Percentiles rank a stretch among this genome's conserved stretches.
These are phyloP conservation scores for Butorides virescens DNA, from an alignment of 2,113 vertebrate species.

Conservation along the genomic window DNA sequence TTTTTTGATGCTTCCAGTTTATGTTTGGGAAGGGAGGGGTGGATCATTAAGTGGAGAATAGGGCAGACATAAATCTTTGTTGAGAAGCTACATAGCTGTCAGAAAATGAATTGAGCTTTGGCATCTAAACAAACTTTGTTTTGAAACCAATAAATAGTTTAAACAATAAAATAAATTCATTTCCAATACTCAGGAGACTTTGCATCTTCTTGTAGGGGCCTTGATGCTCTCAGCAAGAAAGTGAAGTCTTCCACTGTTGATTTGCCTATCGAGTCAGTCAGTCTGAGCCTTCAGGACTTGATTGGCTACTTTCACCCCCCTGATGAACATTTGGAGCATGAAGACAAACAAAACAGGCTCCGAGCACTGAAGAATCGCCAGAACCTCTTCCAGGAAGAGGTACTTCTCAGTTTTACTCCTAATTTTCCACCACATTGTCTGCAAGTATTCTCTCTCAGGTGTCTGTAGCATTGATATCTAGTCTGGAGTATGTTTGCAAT, in stretches of 20 bases:
- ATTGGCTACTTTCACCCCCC: slow-evolving; percentile 96
- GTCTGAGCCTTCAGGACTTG: slow-evolving; percentile 90
- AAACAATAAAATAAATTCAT: neutral
- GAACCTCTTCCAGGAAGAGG: slow-evolving; percentile 98
- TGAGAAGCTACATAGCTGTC: neutral
- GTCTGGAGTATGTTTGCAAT: neutral
- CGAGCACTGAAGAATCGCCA: slow-evolving; percentile 94
- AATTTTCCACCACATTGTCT: neutral
- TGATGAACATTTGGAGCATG: slow-evolving; percentile 91
- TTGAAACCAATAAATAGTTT: neutral
- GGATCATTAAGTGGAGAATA: neutral
- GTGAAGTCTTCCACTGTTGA: slow-evolving; percentile 76
- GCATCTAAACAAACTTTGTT: neutral
- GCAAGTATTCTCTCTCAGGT: neutral
- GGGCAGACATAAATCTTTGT: neutral
- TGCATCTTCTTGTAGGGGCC: slow-evolving; percentile 76
- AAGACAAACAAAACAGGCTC: slow-evolving; percentile 93
- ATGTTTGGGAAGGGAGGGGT: neutral
- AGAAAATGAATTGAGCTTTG: neutral
- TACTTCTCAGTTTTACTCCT: slow-evolving; percentile 45
- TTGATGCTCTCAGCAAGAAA: slow-evolving; percentile 89
- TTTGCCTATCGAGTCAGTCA: slow-evolving; percentile 92
- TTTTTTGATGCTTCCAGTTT: neutral
- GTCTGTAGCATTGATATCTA: neutral
- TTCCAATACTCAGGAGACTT: neutral